Percentiles rank a stretch among this genome's conserved stretches.
Conservation (phyloP, 2,888 invertebrate genomes). For the Leucozona laternaria region DNA sequence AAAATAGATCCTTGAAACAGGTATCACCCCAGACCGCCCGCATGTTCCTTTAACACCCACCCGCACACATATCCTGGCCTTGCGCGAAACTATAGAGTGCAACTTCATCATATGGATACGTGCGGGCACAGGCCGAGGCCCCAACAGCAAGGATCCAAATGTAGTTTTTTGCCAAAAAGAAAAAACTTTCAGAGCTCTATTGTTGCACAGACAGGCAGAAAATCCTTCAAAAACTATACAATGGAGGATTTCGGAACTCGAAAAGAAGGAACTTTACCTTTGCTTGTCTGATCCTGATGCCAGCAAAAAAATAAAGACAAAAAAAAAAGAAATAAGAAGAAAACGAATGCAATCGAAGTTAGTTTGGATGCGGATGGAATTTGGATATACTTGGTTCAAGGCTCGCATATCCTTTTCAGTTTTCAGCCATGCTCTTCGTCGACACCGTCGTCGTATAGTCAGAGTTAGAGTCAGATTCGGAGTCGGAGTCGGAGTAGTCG, state of each 20-base stretch:
- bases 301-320: constrained; percentile 23
- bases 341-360: constrained; percentile 73
- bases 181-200: constrained; percentile 66
- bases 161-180: constrained; percentile 46
- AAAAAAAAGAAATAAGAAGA: constrained; percentile 49
- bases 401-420: constrained; percentile 41
- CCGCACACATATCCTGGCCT: constrained; percentile 32
- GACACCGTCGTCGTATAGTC: background rate
- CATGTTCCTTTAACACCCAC: constrained; percentile 20
- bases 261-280: constrained; percentile 60
- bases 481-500: background rate
- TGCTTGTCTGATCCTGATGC: constrained; percentile 48
- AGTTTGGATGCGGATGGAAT: constrained; percentile 70
- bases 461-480: too few species aligned
- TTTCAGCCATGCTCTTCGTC: constrained; percentile 21
- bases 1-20: constrained; percentile 32
- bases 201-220: constrained; percentile 69
- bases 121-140: constrained; percentile 28
- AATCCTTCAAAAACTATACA: constrained; percentile 51
- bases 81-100: constrained; percentile 54
- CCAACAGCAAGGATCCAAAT: constrained; percentile 31
- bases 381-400: constrained; percentile 72
- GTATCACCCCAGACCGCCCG: constrained; percentile 5
- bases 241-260: constrained; percentile 38
- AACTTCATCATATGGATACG: constrained; percentile 73